phyloP scores from a whole-genome alignment of 2,888 invertebrate species.

The Rutpela maculata region DNA sequence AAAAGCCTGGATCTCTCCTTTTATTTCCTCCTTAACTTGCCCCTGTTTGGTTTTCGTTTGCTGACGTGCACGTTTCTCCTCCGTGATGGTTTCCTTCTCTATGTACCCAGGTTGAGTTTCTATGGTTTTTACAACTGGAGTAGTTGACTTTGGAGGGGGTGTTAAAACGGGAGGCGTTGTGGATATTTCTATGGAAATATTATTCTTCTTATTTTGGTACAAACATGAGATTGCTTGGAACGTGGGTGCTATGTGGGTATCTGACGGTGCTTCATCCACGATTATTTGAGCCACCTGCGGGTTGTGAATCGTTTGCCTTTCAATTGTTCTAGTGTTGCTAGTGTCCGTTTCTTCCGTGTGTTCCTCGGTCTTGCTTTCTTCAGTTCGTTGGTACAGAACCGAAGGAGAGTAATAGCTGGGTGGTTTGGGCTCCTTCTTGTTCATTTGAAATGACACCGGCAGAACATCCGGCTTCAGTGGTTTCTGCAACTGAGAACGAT shows the following conservation, averaged over 20 bases:
- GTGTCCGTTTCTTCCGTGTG: constrained; percentile 50
- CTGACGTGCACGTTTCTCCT: constrained; percentile 58
- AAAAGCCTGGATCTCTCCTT: constrained; percentile 43
- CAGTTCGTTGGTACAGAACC: constrained; percentile 54
- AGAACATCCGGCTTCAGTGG: constrained; percentile 62
- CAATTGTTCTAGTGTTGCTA: constrained; percentile 55
- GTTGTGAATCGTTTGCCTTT: constrained; percentile 58
- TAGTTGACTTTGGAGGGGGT: constrained; percentile 57
- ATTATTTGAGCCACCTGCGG: constrained; percentile 47
- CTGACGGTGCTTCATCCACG: constrained; percentile 43
- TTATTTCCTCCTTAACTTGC: constrained; percentile 44
- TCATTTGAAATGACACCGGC: constrained; percentile 62
- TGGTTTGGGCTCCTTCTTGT: constrained; percentile 58
- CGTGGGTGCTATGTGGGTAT: constrained; percentile 57
- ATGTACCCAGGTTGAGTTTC: constrained; percentile 57
- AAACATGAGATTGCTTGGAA: constrained; percentile 67
- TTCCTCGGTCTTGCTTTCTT: constrained; percentile 52
- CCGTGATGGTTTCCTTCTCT: constrained; percentile 60
- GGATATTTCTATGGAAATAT: constrained; percentile 64
- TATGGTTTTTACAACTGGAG: constrained; percentile 55
- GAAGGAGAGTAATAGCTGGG: constrained; percentile 60
- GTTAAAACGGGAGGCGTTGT: constrained; percentile 64
- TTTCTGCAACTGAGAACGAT: constrained; percentile 54
- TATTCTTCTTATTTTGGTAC: constrained; percentile 66
- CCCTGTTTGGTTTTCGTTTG: constrained; percentile 53